Percentiles rank a stretch among this genome's conserved stretches.
Conservation (phyloP, 2,797 vertebrate genomes). For the Sebastes miniatus region DNA sequence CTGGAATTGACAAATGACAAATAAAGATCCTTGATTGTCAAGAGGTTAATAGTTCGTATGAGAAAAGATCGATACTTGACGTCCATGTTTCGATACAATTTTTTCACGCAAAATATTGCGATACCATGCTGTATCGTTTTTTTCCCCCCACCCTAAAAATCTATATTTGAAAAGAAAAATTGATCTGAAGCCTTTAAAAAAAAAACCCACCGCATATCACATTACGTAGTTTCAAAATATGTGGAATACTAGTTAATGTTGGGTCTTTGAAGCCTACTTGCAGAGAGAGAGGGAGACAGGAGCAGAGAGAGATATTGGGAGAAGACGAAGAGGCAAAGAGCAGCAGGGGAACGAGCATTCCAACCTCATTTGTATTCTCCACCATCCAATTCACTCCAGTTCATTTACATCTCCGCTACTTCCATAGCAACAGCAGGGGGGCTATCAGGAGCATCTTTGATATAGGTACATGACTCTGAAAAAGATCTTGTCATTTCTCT, state of each 20-base stretch:
- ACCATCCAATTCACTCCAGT: slow-evolving; percentile 87
- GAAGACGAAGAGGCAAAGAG: slow-evolving; percentile 60
- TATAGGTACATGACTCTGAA: slow-evolving; percentile 88
- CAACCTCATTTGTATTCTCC: slow-evolving; percentile 91
- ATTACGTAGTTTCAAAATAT: slow-evolving; percentile 26
- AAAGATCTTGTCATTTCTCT: slow-evolving; percentile 78
- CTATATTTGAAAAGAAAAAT: not conserved
- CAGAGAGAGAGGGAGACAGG: slow-evolving; percentile 10
- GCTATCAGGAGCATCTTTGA: slow-evolving; percentile 90
- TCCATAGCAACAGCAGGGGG: slow-evolving; percentile 90
- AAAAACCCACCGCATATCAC: not conserved
- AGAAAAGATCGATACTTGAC: too few relatives aligned
- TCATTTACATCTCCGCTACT: slow-evolving; percentile 91
- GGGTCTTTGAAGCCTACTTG: slow-evolving; percentile 37
- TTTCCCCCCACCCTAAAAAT: not conserved
- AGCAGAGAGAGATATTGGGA: slow-evolving; percentile 32
- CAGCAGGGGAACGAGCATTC: slow-evolving; percentile 77
- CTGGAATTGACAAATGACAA: too few relatives aligned
- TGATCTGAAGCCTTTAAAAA: not conserved
- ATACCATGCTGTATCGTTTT: too few relatives aligned
- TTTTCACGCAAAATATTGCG: too few relatives aligned
- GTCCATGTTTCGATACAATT: too few relatives aligned
- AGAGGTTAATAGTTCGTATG: too few relatives aligned
- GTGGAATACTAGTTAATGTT: slow-evolving; percentile 16
- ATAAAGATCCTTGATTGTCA: too few relatives aligned